Conservation (phyloP, 2,113 vertebrate genomes). For the Aphyosemion australe region DNA sequence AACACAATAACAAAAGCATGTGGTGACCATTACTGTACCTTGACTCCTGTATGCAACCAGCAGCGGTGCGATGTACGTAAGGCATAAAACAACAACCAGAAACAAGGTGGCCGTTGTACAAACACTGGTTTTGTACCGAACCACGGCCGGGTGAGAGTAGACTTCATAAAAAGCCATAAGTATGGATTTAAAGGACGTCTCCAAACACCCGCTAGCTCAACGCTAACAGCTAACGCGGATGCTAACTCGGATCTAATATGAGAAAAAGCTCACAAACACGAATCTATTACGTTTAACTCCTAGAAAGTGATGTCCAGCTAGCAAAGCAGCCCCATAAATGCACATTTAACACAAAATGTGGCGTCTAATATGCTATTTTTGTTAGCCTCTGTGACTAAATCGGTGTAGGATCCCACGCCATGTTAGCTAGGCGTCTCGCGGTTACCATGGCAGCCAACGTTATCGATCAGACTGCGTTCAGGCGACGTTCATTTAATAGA, state of each 20-base stretch:
- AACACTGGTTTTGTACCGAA: constrained; percentile 85
- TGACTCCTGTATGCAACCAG: constrained; percentile 92
- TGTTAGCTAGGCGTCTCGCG: constrained; percentile 61
- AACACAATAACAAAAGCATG: not conserved
- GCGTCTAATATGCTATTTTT: not conserved
- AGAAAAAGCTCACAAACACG: not conserved
- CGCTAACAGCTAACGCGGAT: constrained; percentile 12
- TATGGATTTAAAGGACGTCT: not conserved
- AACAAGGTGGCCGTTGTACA: constrained; percentile 88
- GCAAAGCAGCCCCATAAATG: not conserved
- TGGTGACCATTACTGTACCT: constrained; percentile 73
- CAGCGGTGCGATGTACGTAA: constrained; percentile 90
- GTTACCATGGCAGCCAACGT: constrained; percentile 71
- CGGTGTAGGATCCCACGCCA: constrained; percentile 22
- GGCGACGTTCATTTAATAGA: accelerated
- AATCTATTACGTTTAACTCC: no score
- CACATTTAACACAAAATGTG: not conserved
- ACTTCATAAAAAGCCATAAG: constrained; percentile 89
- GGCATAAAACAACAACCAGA: constrained; percentile 76
- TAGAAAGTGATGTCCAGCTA: not conserved
- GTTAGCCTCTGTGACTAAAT: constrained; percentile 3
- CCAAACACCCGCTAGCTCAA: not conserved
- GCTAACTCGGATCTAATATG: constrained; percentile 18
- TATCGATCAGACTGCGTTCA: constrained; percentile 30
- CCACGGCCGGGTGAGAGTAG: constrained; percentile 82